Percentiles rank a stretch among this genome's conserved stretches.
Evolutionary conservation across 92 coral and sea anemone genomes (phyloP).

Genomic region (Epizoanthus rinbou): DNA sequence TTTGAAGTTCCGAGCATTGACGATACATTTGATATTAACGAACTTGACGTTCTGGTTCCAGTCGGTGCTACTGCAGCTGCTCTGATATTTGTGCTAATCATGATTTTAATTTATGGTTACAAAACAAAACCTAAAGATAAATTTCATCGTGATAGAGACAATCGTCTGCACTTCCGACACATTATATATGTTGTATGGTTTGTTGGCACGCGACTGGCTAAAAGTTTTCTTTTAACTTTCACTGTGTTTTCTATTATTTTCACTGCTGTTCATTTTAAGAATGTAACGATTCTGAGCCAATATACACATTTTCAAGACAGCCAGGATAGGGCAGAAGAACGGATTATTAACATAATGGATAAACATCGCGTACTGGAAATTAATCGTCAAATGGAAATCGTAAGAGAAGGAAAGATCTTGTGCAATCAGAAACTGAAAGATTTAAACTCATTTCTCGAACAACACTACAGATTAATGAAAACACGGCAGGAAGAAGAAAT

Average conservation of each 20-base stretch:
- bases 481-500: constrained; percentile 64
- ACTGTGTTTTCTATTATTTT: constrained; percentile 65
- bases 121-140: constrained; percentile 73
- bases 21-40: constrained; percentile 57
- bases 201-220: constrained; percentile 74
- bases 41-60: constrained; percentile 59
- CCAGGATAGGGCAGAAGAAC: constrained; percentile 50
- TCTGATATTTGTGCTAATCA: constrained; percentile 50
- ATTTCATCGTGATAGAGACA: constrained; percentile 76
- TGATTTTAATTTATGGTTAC: constrained; percentile 75
- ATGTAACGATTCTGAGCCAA: constrained; percentile 57
- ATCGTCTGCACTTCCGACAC: constrained; percentile 75
- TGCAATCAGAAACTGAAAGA: constrained; percentile 65
- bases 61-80: constrained; percentile 57
- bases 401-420: constrained; percentile 56
- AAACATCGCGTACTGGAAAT: constrained; percentile 65
- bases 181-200: constrained; percentile 77
- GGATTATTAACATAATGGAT: constrained; percentile 60
- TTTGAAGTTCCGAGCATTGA: constrained; percentile 55
- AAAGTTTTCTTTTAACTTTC: constrained; percentile 74
- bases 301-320: constrained; percentile 53
- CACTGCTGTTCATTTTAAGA: constrained; percentile 65
- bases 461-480: constrained; percentile 61
- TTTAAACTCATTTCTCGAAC: constrained; percentile 52
- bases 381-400: constrained; percentile 60